Evolutionary conservation across 1,140 invertebrate species (phyloP), one percentile per base, ranked within the genome.

Genomic region (Anadara kagoshimensis): DNA sequence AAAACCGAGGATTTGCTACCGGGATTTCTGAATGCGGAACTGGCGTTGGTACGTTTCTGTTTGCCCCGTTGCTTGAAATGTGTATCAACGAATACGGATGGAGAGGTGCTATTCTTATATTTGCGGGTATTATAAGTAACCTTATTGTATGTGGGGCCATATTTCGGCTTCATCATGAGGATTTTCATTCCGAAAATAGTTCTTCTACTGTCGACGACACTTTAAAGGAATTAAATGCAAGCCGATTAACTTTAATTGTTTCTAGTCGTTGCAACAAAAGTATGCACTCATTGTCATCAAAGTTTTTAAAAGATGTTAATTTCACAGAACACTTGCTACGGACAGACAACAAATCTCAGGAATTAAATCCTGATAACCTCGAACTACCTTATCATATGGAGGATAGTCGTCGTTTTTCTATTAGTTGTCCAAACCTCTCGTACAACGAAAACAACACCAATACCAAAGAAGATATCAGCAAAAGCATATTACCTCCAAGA

Each of bases 1-100:
- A 45, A 36, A 62, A 94, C 92, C 90, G 96, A 67, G 95, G 95
- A 0, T 87, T 98, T 47, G 96, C 96, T 0, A 97, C 96, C 0
- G 96, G 96, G n/a, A 93, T 98, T 51, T 94, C 95, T 5, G 86
- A 88, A 20, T 87, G 85, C 76, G 88, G 88, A 10, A 82, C 85
- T 26, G 88, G 88, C 10, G 79, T 89, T 29, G 88, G 88, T n/a
- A 87, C 87, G 0, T 82, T 87, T 41, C 82, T 85, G 5, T 83
- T 89, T 63, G 85, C 86, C 12, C 85, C 86, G 18, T 73, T 89
- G 0, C 80, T 80, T 18, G 80, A 87, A 56, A 79, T 73, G 59
- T 70, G 89, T 8, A 82, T 88, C 12, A 62, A 78, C 4, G 54
- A 70, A 16, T 89, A 87, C 66, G 83, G 84, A 2, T 87, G 86